Percentiles rank a stretch among this genome's conserved stretches.
These are phyloP conservation scores for Glomeris maerens DNA, from an alignment of 1,140 invertebrate genomes.

Conservation along the genomic window DNA sequence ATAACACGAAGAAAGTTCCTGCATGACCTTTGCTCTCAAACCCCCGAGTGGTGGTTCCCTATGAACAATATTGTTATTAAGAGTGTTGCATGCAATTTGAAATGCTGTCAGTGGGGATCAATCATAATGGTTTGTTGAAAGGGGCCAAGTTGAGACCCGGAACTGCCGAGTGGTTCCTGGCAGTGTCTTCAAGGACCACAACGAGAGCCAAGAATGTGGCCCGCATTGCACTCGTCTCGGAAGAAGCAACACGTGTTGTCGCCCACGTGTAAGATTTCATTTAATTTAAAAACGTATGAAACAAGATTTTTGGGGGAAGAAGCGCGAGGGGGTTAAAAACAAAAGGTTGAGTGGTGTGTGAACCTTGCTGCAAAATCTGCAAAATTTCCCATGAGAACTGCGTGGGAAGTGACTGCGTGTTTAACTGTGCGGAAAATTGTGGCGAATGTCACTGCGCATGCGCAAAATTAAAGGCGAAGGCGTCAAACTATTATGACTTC, in stretches of 20 bases:
- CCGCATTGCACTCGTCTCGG: conserved; percentile 34
- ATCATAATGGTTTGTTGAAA: conserved; percentile 17
- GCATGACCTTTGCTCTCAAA: too few species aligned
- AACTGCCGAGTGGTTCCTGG: conserved; percentile 38
- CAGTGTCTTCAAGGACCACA: conserved; percentile 35
- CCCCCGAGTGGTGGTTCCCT: too few species aligned
- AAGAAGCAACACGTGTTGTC: conserved; percentile 37
- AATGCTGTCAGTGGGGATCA: too few species aligned
- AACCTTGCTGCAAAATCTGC: neutral
- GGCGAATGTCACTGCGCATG: neutral
- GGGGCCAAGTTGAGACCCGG: conserved; percentile 30
- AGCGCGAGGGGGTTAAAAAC: neutral
- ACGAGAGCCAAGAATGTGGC: conserved; percentile 36
- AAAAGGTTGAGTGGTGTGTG: neutral
- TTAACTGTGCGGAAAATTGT: neutral
- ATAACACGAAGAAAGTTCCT: too few species aligned
- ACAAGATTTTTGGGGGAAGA: neutral
- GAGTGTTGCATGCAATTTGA: too few species aligned
- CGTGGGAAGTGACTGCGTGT: neutral
- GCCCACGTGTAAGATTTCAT: conserved; percentile 32
- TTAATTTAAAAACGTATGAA: neutral
- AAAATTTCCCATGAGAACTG: neutral
- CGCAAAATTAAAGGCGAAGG: too few species aligned
- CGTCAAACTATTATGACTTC: too few species aligned
- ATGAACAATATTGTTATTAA: too few species aligned